Base-by-base conservation (phyloP, 2,888 invertebrate species). In the Elmis aenea region DNA sequence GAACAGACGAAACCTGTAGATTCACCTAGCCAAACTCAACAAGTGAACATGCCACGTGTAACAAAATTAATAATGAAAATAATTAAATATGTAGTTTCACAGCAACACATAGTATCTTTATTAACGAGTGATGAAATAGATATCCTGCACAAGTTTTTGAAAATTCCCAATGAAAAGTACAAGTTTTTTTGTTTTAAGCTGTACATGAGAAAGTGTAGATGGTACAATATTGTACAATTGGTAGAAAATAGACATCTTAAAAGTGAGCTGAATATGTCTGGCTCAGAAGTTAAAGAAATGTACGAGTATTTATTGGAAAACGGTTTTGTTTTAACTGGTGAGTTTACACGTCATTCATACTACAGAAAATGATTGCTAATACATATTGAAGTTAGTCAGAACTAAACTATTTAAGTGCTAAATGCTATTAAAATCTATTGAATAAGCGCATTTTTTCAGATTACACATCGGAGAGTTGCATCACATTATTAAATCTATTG, bases 281-380 rank as follows among this genome's bases (percentile, higher is more conserved):
- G 48, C n/a, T 21, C 34, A 10, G 50, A 58, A 28, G 41, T 57
- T n/a, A 28, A 25, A 3, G 20, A 29, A 10, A 48, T 58, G 38
- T 51, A 52, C 33, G 34, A 38, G 5, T 36, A 42, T 32, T 43
- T 58, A n/a, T 34, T 30, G 24, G 33, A 48, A 16, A 42, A 40
- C n/a, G 33, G 31, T 13, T 52, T 58, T 43, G 50, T 59, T 26
- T 42, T 51, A 22, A 51, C 50, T 28, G 55, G 49, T 51, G 46
- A 31, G 22, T 24, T 30, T 21, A 21, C 21, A 18, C 24, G 22
- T 25, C 13, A 10, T 11, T 26, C 11, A 21, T n/a, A 3, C 2
- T 27, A 13, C 14, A 27, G 13, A 21, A 13, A 8, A 34, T 13
- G 15, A n/a, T n/a, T n/a, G n/a, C n/a, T n/a, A n/a, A n/a, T n/a